A percentile compares a stretch with the other conserved stretches of the same genome.
These are phyloP conservation scores for Pristionchus pacificus DNA, from an alignment of 1,140 invertebrate species.

Conservation along the genomic window DNA sequence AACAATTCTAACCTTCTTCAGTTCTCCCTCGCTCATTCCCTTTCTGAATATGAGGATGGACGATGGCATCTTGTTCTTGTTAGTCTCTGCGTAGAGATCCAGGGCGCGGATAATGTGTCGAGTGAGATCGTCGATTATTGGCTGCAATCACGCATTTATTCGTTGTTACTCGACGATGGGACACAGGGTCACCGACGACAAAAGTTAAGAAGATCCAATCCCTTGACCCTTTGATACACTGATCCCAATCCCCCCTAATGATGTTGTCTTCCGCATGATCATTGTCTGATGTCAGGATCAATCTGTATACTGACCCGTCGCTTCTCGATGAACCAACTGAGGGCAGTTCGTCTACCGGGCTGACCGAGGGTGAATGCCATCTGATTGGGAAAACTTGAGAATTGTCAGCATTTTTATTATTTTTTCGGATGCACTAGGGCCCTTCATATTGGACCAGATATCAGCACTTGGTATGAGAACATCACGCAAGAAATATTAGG, in stretches of 20 bases:
- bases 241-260: too few relatives aligned
- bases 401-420: background rate
- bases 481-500: too few relatives aligned
- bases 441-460: too few relatives aligned
- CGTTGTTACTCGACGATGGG: too few relatives aligned
- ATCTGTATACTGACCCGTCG: background rate
- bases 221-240: too few relatives aligned
- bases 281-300: too few relatives aligned
- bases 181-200: too few relatives aligned
- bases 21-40: constrained; percentile 8
- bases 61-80: background rate
- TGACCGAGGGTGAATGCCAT: background rate
- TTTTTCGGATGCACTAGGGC: too few relatives aligned
- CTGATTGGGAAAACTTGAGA: background rate
- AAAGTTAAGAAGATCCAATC: too few relatives aligned
- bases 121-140: background rate
- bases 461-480: too few relatives aligned
- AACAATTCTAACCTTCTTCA: constrained; percentile 1
- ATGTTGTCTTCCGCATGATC: too few relatives aligned
- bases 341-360: background rate
- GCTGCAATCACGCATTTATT: too few relatives aligned
- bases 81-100: background rate
- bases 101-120: background rate
- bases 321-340: background rate
- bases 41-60: background rate